phyloP scores from a whole-genome alignment of 2,113 vertebrate species.

The Ictidomys tridecemlineatus region DNA sequence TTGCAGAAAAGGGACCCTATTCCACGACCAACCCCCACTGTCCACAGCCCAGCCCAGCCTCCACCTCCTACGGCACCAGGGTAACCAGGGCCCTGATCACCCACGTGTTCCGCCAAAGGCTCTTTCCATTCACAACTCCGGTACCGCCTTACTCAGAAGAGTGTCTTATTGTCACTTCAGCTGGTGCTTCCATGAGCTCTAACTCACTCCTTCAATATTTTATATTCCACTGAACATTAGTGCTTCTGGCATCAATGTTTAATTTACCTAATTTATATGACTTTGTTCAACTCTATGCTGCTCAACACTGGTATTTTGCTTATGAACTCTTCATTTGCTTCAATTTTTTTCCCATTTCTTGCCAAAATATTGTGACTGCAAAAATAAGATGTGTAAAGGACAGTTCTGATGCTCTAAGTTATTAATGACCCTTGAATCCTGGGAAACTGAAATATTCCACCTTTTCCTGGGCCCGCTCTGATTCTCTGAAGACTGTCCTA shows the following conservation, averaged over 20 bases:
- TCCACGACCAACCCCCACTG: not conserved
- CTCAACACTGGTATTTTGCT: not conserved
- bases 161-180: not conserved
- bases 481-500: not conserved
- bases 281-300: not conserved
- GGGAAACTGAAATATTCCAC: not conserved
- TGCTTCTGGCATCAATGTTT: not conserved
- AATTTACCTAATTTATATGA: not conserved
- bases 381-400: conserved; percentile 17
- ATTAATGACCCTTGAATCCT: conserved; percentile 38
- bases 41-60: not conserved
- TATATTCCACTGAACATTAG: not conserved
- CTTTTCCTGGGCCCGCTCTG: not conserved
- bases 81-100: not conserved
- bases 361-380: not conserved
- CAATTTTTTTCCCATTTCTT: not conserved
- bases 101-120: not conserved
- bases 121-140: not conserved
- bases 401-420: not conserved
- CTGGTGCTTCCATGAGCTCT: not conserved
- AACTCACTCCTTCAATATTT: not conserved
- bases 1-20: not conserved
- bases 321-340: not conserved
- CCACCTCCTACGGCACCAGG: not conserved
- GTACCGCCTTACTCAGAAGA: not conserved